phyloP scores from a whole-genome alignment of 2,797 vertebrate genomes.

The Microchirus variegatus region DNA sequence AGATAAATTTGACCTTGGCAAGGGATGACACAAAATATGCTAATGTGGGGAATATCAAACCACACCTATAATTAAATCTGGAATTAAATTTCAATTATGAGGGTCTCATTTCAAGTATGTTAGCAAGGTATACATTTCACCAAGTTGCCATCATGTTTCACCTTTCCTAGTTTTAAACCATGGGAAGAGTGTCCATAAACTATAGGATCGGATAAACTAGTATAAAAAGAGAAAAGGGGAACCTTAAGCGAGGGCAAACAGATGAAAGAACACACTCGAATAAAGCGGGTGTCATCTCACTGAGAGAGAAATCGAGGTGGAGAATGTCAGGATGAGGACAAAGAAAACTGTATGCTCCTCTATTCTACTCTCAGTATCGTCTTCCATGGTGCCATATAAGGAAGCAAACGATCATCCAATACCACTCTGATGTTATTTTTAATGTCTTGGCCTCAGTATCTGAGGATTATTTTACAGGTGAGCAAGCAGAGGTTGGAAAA shows the following conservation, averaged over 20 bases:
- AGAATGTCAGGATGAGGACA: slow-evolving; percentile 43
- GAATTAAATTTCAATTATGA: neutral
- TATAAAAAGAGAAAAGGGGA: slow-evolving; percentile 7
- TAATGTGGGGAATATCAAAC: slow-evolving; percentile 3
- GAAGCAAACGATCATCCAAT: slow-evolving; percentile 52
- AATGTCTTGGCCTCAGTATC: slow-evolving; percentile 51
- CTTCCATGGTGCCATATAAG: slow-evolving; percentile 25
- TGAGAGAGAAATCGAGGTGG: slow-evolving; percentile 28
- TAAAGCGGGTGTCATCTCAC: slow-evolving; percentile 44
- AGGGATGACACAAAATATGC: neutral
- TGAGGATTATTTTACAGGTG: slow-evolving; percentile 71
- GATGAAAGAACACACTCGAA: slow-evolving; percentile 34
- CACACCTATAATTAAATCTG: slow-evolving; percentile 6
- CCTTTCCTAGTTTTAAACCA: slow-evolving; percentile 30
- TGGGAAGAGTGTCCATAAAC: neutral
- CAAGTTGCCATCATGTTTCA: slow-evolving; percentile 32
- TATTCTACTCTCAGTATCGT: slow-evolving; percentile 21
- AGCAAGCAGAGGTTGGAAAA: slow-evolving; percentile 65
- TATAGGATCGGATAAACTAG: too few species aligned
- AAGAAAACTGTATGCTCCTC: slow-evolving; percentile 36
- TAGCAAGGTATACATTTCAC: slow-evolving; percentile 44
- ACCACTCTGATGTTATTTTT: slow-evolving; percentile 68
- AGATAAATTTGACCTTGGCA: slow-evolving; percentile 46
- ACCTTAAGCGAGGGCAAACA: slow-evolving; percentile 36
- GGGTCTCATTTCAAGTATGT: slow-evolving; percentile 12